A percentile compares a stretch with the other conserved stretches of the same genome.
Conservation (phyloP, 2,888 invertebrate species). For the Erebia ligea region DNA sequence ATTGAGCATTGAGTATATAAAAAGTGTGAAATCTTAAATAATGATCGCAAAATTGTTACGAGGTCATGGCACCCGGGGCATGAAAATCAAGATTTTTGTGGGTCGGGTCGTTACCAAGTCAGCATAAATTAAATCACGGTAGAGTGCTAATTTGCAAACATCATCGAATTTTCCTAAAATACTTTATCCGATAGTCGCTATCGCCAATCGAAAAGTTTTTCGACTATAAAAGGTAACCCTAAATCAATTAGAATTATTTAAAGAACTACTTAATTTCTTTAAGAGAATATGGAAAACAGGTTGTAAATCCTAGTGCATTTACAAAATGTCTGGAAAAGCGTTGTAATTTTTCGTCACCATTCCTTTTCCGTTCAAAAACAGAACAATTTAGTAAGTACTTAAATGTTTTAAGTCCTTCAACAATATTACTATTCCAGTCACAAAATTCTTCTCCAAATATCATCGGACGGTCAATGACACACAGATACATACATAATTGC, state of each 20-base stretch:
- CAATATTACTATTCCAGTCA: neutral
- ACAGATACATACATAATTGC: constrained; percentile 32
- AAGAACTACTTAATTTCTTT: too few species aligned
- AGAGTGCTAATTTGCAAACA: too few species aligned
- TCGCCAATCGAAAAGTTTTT: neutral
- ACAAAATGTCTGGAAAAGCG: too few species aligned
- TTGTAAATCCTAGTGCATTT: too few species aligned
- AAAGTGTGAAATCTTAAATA: constrained; percentile 28
- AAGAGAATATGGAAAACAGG: too few species aligned
- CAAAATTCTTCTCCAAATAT: constrained; percentile 17
- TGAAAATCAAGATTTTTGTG: constrained; percentile 27
- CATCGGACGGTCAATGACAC: constrained; percentile 33
- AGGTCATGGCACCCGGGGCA: constrained; percentile 21
- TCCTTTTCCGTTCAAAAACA: neutral
- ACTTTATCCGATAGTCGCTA: neutral
- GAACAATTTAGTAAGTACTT: neutral
- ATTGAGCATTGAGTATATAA: neutral
- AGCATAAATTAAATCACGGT: neutral
- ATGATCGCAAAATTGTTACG: constrained; percentile 26
- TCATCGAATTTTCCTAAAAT: too few species aligned
- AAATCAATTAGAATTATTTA: too few species aligned
- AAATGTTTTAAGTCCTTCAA: neutral
- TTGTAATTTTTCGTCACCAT: neutral
- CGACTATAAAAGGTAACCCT: too few species aligned
- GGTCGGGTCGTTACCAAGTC: neutral